Evolutionary conservation across 2,888 invertebrate species (phyloP).

Genomic region (Pseudococcus longispinus): DNA sequence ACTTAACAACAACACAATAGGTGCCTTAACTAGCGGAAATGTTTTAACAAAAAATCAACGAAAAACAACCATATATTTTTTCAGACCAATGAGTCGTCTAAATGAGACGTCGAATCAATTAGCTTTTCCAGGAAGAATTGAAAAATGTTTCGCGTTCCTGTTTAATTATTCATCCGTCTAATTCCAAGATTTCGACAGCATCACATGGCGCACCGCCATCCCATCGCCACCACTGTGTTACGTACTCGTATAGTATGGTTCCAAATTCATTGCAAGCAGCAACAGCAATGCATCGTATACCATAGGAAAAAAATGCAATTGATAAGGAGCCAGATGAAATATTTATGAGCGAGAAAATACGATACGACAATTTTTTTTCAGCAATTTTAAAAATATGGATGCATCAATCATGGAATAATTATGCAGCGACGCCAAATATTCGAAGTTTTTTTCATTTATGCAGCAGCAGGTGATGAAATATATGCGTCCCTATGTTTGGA

Average conservation of each 20-base stretch:
- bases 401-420: background rate
- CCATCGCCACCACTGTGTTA: too few relatives aligned
- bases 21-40: conserved; percentile 14
- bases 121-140: background rate
- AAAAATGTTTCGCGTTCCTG: background rate
- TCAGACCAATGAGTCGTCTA: background rate
- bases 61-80: background rate
- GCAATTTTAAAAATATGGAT: background rate
- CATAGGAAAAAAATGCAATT: background rate
- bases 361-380: background rate
- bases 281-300: too few relatives aligned
- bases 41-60: background rate
- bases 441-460: background rate
- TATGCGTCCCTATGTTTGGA: too few relatives aligned
- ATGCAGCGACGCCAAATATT: background rate
- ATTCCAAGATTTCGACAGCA: background rate
- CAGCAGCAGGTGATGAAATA: background rate
- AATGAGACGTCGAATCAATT: background rate
- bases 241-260: background rate
- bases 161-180: background rate
- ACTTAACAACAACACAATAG: conserved; percentile 3
- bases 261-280: background rate
- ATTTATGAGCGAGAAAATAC: background rate
- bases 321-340: background rate
- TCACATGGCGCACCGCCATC: background rate